Evolutionary conservation across 1,140 invertebrate genomes (phyloP).

Genomic region (Harpegnathos saltator): DNA sequence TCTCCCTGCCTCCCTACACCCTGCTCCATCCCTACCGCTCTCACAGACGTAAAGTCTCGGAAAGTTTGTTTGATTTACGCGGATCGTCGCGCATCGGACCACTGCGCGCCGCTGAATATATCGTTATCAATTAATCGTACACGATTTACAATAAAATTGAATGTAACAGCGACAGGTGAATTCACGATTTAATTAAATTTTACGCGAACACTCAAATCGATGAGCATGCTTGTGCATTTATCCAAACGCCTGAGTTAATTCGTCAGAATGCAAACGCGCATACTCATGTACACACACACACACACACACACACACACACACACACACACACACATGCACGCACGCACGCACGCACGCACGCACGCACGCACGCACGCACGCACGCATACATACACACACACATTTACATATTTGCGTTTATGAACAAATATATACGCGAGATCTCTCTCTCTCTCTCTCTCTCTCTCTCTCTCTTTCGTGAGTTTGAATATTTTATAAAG

Average conservation of each 20-base stretch:
- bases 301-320: too few relatives aligned
- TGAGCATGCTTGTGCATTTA: slow-evolving; percentile 5
- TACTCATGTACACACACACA: too few relatives aligned
- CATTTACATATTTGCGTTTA: slow-evolving; percentile 20
- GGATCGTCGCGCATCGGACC: neutral
- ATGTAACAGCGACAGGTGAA: slow-evolving; percentile 2
- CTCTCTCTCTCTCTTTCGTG: neutral
- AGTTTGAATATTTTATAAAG: slow-evolving; percentile 37
- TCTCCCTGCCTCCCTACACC: too few relatives aligned
- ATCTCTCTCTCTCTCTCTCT: too few relatives aligned
- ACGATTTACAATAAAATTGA: neutral
- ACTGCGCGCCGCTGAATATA: slow-evolving; percentile 16
- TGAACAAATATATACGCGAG: neutral
- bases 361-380: too few relatives aligned
- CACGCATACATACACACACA: too few relatives aligned
- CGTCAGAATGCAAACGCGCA: neutral
- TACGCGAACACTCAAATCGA: slow-evolving; percentile 22
- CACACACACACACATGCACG: too few relatives aligned
- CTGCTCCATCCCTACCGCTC: neutral
- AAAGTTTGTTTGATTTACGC: slow-evolving; percentile 51
- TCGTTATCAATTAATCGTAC: slow-evolving; percentile 50
- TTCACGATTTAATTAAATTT: slow-evolving; percentile 42
- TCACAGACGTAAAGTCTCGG: slow-evolving; percentile 4
- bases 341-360: too few relatives aligned
- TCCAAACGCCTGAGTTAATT: slow-evolving; percentile 37